Percentiles rank a stretch among this genome's conserved stretches.
Conservation (phyloP, 2,888 invertebrate genomes). For the Hypena proboscidalis region DNA sequence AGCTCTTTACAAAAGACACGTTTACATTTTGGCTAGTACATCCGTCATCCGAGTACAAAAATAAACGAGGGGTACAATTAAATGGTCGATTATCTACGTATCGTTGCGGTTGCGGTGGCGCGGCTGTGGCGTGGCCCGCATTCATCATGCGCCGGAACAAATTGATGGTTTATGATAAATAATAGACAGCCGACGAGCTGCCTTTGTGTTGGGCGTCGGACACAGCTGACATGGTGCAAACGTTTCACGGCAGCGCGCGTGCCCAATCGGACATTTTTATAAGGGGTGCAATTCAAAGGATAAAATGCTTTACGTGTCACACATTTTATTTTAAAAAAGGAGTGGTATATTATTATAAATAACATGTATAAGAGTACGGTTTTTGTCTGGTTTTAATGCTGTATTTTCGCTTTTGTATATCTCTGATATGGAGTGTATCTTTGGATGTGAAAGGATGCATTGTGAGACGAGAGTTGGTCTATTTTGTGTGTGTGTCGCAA, state of each 20-base stretch:
- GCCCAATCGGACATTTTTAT: constrained; percentile 15
- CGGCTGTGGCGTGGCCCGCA: constrained; percentile 33
- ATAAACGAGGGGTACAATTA: constrained; percentile 32
- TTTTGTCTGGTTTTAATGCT: too few species aligned
- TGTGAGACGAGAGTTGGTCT: too few species aligned
- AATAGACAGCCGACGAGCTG: constrained; percentile 46
- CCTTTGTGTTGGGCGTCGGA: constrained; percentile 37
- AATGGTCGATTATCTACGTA: constrained; percentile 38
- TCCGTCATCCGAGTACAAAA: not conserved
- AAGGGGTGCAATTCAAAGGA: not conserved
- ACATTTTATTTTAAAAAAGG: too few species aligned
- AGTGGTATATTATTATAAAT: too few species aligned
- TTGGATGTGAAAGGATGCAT: too few species aligned
- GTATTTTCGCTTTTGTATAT: too few species aligned
- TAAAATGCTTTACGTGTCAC: constrained; percentile 1
- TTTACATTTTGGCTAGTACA: too few species aligned
- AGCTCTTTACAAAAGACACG: too few species aligned
- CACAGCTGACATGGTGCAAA: constrained; percentile 35
- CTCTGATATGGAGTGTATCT: too few species aligned
- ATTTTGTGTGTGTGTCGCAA: too few species aligned
- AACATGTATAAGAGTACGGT: too few species aligned
- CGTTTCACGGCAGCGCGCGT: constrained; percentile 22
- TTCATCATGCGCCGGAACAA: constrained; percentile 56
- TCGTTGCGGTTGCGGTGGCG: constrained; percentile 23
- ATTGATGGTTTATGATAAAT: constrained; percentile 68